Evolutionary conservation across 2,113 vertebrate species (phyloP).

Genomic region (Colinus virginianus): DNA sequence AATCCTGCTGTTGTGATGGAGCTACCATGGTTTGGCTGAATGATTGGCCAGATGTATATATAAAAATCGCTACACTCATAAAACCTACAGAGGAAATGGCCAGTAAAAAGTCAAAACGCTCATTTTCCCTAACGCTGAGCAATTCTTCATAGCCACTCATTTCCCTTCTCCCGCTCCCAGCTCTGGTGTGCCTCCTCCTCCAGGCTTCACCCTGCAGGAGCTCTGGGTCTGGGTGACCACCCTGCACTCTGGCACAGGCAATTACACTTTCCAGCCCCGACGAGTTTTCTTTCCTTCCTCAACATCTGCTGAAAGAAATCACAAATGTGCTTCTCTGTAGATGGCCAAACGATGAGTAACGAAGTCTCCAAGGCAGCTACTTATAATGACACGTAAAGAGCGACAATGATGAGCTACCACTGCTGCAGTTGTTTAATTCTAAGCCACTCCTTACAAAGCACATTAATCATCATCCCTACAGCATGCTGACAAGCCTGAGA

Average conservation of each 20-base stretch:
- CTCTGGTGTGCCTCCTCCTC: not conserved
- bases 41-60: not conserved
- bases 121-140: not conserved
- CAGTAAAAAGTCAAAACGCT: not conserved
- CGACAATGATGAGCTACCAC: not conserved
- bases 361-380: constrained; percentile 25
- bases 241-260: not conserved
- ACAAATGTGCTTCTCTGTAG: not conserved
- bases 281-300: not conserved
- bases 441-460: constrained; percentile 42
- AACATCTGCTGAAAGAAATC: not conserved
- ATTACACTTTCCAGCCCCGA: rapidly evolving
- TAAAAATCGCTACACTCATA: not conserved
- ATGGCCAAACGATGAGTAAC: not conserved
- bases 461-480: constrained; percentile 36
- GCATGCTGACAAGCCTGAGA: constrained; percentile 19
- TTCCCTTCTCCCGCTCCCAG: not conserved
- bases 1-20: not conserved
- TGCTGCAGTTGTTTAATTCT: constrained; percentile 13
- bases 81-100: not conserved
- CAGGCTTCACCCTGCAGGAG: not conserved
- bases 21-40: not conserved
- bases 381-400: not conserved
- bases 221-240: not conserved
- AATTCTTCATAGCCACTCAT: not conserved